phyloP scores from a whole-genome alignment of 2,113 vertebrate genomes.

The Arothron firmamentum region DNA sequence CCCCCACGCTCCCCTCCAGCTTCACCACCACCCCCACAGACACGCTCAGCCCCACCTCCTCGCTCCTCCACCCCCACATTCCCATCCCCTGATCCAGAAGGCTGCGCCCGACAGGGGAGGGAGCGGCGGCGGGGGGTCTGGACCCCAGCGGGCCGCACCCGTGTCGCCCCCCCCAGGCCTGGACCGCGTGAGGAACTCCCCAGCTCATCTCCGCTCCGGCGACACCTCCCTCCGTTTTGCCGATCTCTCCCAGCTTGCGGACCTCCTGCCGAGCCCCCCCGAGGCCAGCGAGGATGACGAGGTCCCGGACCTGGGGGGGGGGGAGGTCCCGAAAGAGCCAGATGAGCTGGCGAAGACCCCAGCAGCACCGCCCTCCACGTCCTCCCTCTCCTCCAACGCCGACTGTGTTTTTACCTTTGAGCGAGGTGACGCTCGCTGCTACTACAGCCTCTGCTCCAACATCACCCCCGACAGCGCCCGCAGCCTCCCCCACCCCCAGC shows the following conservation, averaged over 20 bases:
- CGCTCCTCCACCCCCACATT: constrained; percentile 51
- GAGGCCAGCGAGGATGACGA: constrained; percentile 65
- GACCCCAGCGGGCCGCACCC: constrained; percentile 26
- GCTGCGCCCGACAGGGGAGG: not conserved
- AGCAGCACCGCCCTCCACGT: constrained; percentile 9
- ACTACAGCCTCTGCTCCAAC: constrained; percentile 81
- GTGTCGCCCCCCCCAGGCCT: constrained; percentile 6
- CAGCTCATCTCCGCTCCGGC: constrained; percentile 27
- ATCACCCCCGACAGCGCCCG: constrained; percentile 77
- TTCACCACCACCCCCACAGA: constrained; percentile 25
- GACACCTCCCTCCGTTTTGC: constrained; percentile 75
- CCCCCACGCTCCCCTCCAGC: constrained; percentile 13
- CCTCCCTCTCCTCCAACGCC: constrained; percentile 22
- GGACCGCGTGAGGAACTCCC: not conserved
- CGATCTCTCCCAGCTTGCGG: constrained; percentile 70
- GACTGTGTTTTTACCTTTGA: constrained; percentile 75
- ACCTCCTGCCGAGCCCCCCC: constrained; percentile 63
- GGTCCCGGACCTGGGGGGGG: constrained; percentile 44
- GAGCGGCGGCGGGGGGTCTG: constrained; percentile 27
- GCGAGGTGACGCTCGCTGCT: constrained; percentile 70
- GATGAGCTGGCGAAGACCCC: not conserved
- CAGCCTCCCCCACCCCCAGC: constrained; percentile 45
- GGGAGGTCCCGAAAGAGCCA: constrained; percentile 30
- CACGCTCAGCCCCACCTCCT: constrained; percentile 43
- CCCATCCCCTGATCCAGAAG: constrained; percentile 52